phyloP scores from a whole-genome alignment of 2,113 vertebrate species.

The Helogale parvula region DNA sequence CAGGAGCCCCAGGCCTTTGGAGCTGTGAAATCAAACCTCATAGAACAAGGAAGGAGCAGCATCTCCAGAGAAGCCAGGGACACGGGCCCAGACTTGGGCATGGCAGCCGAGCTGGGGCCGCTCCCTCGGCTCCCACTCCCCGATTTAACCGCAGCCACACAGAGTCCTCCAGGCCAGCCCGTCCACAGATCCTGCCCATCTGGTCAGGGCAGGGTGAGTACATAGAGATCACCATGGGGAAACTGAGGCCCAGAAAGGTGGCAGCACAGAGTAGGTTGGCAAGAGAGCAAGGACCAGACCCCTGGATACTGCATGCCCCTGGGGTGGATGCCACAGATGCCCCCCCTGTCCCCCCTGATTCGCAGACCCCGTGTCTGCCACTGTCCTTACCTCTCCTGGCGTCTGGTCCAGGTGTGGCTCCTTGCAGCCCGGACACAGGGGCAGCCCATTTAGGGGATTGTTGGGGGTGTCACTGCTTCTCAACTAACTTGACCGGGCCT shows the following conservation, averaged over 20 bases:
- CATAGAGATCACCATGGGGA: background rate
- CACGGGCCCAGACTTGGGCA: fast-evolving
- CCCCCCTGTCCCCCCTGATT: too few species aligned
- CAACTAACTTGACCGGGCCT: conserved; percentile 44
- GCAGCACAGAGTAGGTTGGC: background rate
- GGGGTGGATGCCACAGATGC: background rate
- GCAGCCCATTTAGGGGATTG: background rate
- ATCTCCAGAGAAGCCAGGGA: background rate
- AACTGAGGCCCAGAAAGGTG: conserved; percentile 23
- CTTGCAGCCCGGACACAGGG: background rate
- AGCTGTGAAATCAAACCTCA: background rate
- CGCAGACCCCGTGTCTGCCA: background rate
- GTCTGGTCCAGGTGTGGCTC: conserved; percentile 57
- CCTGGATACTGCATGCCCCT: background rate
- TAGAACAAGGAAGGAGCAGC: background rate
- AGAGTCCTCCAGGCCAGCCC: background rate
- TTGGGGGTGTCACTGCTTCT: conserved; percentile 67
- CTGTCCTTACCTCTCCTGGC: conserved; percentile 66
- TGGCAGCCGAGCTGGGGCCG: background rate
- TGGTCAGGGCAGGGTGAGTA: background rate
- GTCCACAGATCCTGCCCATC: background rate
- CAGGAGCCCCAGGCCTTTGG: conserved; percentile 8
- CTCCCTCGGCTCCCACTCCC: background rate
- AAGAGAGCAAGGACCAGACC: background rate
- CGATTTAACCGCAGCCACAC: background rate